Evolutionary conservation across 2,888 invertebrate genomes (phyloP), one percentile per base, ranked within the genome.

Genomic region (Congeria kusceri): DNA sequence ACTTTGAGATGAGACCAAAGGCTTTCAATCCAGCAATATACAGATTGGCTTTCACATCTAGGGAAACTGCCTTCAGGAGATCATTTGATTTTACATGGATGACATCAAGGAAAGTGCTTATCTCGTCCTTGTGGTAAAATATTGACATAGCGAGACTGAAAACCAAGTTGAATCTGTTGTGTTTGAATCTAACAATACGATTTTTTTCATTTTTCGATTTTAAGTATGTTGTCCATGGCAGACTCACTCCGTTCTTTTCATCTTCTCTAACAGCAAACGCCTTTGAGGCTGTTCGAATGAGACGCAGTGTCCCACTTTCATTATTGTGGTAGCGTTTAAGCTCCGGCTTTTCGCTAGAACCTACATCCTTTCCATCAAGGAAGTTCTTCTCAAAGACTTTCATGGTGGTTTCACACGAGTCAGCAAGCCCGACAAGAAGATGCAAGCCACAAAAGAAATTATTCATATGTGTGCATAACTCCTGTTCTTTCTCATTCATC

Each of bases 371-470:
- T 11, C 72, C 76, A 58, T 80, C 86, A 20, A 80, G 27, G 68
- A 65, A 82, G 27, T 64, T 67, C 28, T 56, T 72, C 58, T 82
- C 71, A 76, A 76, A 46, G 71, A 65, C 56, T 79, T n/a, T 77
- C 49, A 83, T 77, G 4, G 32, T 32, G 4, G 4, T 32, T 32
- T 32, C 32, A 9, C 32, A 32, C 32, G 9, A 4, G 9, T 32
- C 82, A 15, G 83, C 81, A 53, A 83, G 71, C 32, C 81, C 83
- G 20, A 81, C 77, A 3, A 85, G 44, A 5, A 81, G 32, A 47
- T 81, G 80, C 2, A 86, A 57, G 1, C 84, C 86, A 76, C 80
- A 86, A 64, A 70, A 83, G 59, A 83, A 81, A 49, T 80, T 84
- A 39, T 83, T 86, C 74, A 84, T 72, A 47, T 71, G 58, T 9